A percentile compares a stretch with the other conserved stretches of the same genome.
Conservation (phyloP, 2,888 invertebrate species). For the Ennomos fuscantarius region DNA sequence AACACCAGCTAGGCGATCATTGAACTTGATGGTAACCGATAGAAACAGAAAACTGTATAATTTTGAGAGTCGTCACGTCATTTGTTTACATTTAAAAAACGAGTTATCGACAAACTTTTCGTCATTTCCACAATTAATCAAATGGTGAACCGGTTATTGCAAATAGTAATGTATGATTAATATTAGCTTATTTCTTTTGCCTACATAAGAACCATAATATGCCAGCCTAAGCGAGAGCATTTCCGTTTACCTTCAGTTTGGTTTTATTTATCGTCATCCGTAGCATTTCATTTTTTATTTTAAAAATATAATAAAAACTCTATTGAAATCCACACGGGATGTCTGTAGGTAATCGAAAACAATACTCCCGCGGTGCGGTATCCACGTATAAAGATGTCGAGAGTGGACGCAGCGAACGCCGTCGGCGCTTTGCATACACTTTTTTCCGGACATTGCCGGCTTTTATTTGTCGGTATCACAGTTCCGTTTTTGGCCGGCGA, state of each 20-base stretch:
- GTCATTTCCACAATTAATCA: too few relatives aligned
- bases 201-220: too few relatives aligned
- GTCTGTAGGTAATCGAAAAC: conserved; percentile 41
- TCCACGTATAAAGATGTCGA: conserved; percentile 72
- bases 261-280: neutral
- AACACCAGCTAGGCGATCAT: too few relatives aligned
- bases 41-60: too few relatives aligned
- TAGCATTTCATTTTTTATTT: neutral
- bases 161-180: too few relatives aligned
- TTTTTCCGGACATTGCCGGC: conserved; percentile 77
- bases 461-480: conserved; percentile 85
- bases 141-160: too few relatives aligned
- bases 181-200: too few relatives aligned
- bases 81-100: too few relatives aligned
- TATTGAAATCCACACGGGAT: conserved; percentile 16
- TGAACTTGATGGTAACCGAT: too few relatives aligned
- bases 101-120: too few relatives aligned
- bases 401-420: conserved; percentile 52
- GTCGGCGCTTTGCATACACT: conserved; percentile 60
- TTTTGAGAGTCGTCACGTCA: too few relatives aligned
- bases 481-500: conserved; percentile 82
- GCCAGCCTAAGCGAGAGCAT: neutral
- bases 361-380: conserved; percentile 36
- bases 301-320: conserved; percentile 1
- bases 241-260: neutral